Percentiles rank a stretch among this genome's conserved stretches.
These are phyloP conservation scores for Sinonovacula constricta DNA, from an alignment of 1,140 invertebrate species.

Conservation along the genomic window DNA sequence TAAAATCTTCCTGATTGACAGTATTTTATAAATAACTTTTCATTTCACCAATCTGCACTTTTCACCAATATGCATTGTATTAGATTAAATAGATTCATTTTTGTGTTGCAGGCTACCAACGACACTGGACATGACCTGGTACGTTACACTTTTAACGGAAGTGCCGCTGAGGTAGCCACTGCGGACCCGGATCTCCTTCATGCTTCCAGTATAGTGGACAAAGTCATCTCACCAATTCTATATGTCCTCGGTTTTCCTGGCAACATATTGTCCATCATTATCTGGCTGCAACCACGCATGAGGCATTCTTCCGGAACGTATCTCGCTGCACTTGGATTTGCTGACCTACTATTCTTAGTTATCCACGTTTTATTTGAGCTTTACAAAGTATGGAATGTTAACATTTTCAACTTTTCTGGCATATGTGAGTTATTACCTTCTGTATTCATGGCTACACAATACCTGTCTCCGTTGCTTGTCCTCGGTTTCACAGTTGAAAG, in stretches of 20 bases:
- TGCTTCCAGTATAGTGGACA: conserved; percentile 55
- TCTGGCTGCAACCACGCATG: conserved; percentile 71
- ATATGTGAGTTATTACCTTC: conserved; percentile 66
- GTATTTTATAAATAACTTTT: no score
- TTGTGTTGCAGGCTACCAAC: no score
- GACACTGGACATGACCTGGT: no score
- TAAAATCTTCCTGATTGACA: no score
- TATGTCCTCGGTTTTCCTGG: conserved; percentile 72
- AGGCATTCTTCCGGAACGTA: conserved; percentile 74
- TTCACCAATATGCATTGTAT: no score
- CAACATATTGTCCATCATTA: conserved; percentile 66
- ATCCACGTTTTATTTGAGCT: conserved; percentile 72
- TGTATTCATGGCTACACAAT: conserved; percentile 66
- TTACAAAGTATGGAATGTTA: conserved; percentile 69
- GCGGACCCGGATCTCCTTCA: conserved; percentile 87
- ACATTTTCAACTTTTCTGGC: conserved; percentile 56
- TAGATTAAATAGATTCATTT: no score
- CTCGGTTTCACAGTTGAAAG: conserved; percentile 91
- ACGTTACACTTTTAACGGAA: no score
- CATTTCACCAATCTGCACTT: no score
- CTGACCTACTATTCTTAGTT: conserved; percentile 69
- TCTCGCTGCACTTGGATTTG: conserved; percentile 69
- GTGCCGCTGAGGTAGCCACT: no score
- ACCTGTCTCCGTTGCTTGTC: conserved; percentile 69
- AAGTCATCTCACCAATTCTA: conserved; percentile 64